These are phyloP conservation scores for Prunella himalayana DNA, from an alignment of 2,113 vertebrate species.

Conservation along the genomic window DNA sequence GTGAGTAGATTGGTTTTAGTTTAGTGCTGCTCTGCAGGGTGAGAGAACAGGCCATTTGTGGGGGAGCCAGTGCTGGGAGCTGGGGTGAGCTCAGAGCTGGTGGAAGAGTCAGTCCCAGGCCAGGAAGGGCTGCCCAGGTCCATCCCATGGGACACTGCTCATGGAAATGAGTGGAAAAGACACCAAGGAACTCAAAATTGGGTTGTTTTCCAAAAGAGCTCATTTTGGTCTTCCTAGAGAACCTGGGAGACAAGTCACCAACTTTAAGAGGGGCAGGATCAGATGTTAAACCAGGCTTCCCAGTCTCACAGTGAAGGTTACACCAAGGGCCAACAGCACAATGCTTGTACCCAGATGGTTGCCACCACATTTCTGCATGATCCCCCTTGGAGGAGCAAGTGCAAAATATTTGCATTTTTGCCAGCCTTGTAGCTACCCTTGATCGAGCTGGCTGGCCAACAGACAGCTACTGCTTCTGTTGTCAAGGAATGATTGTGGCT, in stretches of 20 bases:
- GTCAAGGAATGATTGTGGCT: not conserved
- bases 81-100: not conserved
- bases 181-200: not conserved
- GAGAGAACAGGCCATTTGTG: not conserved
- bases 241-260: not conserved
- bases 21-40: not conserved
- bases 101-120: not conserved
- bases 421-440: not conserved
- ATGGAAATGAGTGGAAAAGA: not conserved
- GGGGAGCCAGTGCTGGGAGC: not conserved
- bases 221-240: not conserved
- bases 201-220: not conserved
- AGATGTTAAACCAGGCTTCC: not conserved
- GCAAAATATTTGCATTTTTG: not conserved
- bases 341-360: not conserved
- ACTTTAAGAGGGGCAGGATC: not conserved
- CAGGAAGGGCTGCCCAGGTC: not conserved
- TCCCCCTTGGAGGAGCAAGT: not conserved
- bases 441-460: not conserved
- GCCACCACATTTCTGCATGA: rapidly evolving
- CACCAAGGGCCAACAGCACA: not conserved
- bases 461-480: not conserved
- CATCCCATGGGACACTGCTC: not conserved
- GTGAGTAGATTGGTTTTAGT: not conserved
- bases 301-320: not conserved